Evolutionary conservation across 2,888 invertebrate species (phyloP).

Genomic region (Agrotis ipsilon): DNA sequence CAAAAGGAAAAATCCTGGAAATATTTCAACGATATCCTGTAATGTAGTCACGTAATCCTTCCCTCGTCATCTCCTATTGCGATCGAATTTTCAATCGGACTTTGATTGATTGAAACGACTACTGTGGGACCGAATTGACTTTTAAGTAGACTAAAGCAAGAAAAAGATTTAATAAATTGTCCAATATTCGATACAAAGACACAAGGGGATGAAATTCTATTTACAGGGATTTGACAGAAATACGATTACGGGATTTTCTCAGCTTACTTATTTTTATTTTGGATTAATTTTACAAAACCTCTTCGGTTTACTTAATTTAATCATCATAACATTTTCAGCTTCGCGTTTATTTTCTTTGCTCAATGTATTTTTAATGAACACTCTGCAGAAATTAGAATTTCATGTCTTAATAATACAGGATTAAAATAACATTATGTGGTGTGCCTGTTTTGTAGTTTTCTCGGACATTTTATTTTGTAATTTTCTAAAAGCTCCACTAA

Average conservation of each 20-base stretch:
- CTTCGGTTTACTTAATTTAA: slow-evolving; percentile 57
- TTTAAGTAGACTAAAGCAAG: slow-evolving; percentile 84
- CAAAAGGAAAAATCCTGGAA: slow-evolving; percentile 49
- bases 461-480: slow-evolving; percentile 25
- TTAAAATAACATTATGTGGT: slow-evolving; percentile 23
- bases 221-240: slow-evolving; percentile 79
- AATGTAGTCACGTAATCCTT: slow-evolving; percentile 87
- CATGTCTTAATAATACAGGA: slow-evolving; percentile 41
- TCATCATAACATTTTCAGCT: slow-evolving; percentile 47
- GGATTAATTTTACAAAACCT: slow-evolving; percentile 64
- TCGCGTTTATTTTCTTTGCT: slow-evolving; percentile 46
- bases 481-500: background rate
- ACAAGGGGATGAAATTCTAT: slow-evolving; percentile 81
- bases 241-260: slow-evolving; percentile 76
- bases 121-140: slow-evolving; percentile 82
- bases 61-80: slow-evolving; percentile 85
- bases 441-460: slow-evolving; percentile 5
- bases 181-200: slow-evolving; percentile 82
- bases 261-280: slow-evolving; percentile 65
- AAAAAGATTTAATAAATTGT: slow-evolving; percentile 86
- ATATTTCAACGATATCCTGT: slow-evolving; percentile 76
- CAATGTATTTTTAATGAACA: slow-evolving; percentile 54
- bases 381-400: slow-evolving; percentile 48
- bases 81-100: slow-evolving; percentile 88
- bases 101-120: slow-evolving; percentile 88